A percentile compares a stretch with the other conserved stretches of the same genome.
These are phyloP conservation scores for Rhinella marina DNA, from an alignment of 2,797 vertebrate species.

Conservation along the genomic window DNA sequence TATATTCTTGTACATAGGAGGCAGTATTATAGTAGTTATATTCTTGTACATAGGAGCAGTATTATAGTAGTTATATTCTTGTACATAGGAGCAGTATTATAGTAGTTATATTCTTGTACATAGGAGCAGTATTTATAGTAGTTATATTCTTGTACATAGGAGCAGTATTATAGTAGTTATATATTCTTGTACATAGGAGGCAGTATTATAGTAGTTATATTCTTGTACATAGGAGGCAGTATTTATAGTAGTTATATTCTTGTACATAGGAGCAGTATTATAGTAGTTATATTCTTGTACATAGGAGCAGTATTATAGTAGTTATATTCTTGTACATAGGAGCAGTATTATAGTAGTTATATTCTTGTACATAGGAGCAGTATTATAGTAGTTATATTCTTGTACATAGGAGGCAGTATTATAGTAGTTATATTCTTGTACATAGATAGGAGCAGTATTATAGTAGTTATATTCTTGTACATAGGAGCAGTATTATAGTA, in stretches of 20 bases:
- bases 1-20: too few relatives aligned
- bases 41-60: background rate
- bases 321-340: too few relatives aligned
- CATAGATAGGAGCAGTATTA: too few relatives aligned
- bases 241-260: background rate
- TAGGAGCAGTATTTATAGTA: background rate
- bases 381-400: too few relatives aligned
- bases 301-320: constrained; percentile 1
- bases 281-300: background rate
- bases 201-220: constrained; percentile 5
- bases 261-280: background rate
- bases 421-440: too few relatives aligned
- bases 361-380: too few relatives aligned
- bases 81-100: background rate
- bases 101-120: background rate
- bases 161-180: background rate
- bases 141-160: too few relatives aligned
- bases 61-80: background rate
- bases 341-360: too few relatives aligned
- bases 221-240: background rate
- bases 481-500: background rate
- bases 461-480: too few relatives aligned
- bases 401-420: too few relatives aligned
- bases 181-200: background rate
- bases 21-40: background rate